These are phyloP conservation scores for Omphaloscelis lunosa DNA, from an alignment of 2,888 invertebrate genomes.

Conservation along the genomic window DNA sequence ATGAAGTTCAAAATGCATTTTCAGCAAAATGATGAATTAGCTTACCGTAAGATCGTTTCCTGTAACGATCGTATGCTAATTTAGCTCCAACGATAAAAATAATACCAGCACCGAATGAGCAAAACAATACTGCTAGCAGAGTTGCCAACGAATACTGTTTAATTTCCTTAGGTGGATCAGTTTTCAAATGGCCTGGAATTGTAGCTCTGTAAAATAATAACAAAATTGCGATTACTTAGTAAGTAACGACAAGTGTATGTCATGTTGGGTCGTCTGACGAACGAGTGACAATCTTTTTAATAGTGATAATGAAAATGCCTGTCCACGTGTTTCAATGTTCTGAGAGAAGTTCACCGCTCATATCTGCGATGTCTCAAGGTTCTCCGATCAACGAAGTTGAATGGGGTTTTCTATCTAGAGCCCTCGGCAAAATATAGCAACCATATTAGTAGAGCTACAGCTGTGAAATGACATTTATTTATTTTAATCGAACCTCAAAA, in stretches of 20 bases:
- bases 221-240: slow-evolving; percentile 4
- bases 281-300: no score
- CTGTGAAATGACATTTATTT: no score
- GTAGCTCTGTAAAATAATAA: slow-evolving; percentile 16
- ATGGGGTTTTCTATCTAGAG: no score
- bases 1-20: no score
- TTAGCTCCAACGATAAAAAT: slow-evolving; percentile 36
- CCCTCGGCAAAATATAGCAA: no score
- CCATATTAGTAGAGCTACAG: no score
- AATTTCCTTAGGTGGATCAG: rapidly evolving
- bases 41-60: slow-evolving; percentile 51
- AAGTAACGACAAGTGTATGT: neutral
- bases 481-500: no score
- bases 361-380: no score
- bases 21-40: neutral
- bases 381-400: neutral
- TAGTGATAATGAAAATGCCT: no score
- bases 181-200: rapidly evolving
- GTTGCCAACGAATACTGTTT: slow-evolving; percentile 20
- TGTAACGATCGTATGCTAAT: slow-evolving; percentile 39
- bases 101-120: slow-evolving; percentile 49
- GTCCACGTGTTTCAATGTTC: no score
- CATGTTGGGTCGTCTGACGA: no score
- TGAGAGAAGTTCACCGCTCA: no score
- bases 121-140: slow-evolving; percentile 34